phyloP scores from a whole-genome alignment of 2,888 invertebrate genomes.

The Macaria notata region DNA sequence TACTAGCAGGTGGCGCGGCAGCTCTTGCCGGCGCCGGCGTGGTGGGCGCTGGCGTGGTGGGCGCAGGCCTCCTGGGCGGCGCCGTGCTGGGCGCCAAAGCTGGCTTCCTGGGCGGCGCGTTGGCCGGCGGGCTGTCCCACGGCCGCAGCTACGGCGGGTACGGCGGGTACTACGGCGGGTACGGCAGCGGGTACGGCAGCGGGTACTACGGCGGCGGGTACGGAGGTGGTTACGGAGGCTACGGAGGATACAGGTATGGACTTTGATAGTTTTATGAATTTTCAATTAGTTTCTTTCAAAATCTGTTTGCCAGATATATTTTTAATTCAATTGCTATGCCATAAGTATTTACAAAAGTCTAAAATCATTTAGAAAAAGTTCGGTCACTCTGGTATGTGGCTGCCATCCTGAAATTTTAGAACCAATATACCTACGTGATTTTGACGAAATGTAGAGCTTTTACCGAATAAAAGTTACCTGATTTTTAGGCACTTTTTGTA shows the following conservation, averaged over 20 bases:
- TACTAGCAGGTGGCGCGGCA: slow-evolving; percentile 8
- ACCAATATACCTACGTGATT: too few species aligned
- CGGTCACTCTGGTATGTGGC: too few species aligned
- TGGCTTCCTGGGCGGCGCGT: slow-evolving; percentile 64
- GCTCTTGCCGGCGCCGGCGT: slow-evolving; percentile 49
- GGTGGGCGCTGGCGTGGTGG: slow-evolving; percentile 52
- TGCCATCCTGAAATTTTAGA: too few species aligned
- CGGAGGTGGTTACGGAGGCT: slow-evolving; percentile 31
- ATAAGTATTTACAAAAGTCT: too few species aligned
- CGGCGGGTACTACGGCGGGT: slow-evolving; percentile 34
- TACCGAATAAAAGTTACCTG: too few species aligned
- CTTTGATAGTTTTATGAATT: too few species aligned
- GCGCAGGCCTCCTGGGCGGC: slow-evolving; percentile 60
- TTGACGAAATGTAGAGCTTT: too few species aligned
- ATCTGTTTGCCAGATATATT: too few species aligned
- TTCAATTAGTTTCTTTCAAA: too few species aligned
- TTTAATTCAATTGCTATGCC: too few species aligned
- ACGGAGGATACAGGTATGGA: slow-evolving; percentile 2
- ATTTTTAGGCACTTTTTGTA: too few species aligned
- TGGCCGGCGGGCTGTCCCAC: slow-evolving; percentile 48
- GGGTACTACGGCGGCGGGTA: slow-evolving; percentile 30
- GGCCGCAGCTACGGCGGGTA: slow-evolving; percentile 46
- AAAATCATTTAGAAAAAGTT: too few species aligned
- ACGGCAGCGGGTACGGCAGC: slow-evolving; percentile 38
- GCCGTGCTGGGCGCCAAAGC: slow-evolving; percentile 61